Conservation (phyloP, 2,113 vertebrate species). For the Choloepus hoffmanni region DNA sequence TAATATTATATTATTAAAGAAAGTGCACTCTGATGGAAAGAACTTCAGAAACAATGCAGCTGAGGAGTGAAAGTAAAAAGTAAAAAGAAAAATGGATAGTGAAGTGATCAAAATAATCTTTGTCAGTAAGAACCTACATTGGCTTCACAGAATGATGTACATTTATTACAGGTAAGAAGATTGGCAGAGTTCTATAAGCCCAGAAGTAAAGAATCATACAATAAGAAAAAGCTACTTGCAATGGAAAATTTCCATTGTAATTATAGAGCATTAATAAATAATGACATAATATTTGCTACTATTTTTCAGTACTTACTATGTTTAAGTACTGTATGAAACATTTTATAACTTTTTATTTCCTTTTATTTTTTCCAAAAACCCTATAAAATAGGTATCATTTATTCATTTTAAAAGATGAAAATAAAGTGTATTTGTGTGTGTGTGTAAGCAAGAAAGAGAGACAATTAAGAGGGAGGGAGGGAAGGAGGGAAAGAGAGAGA, state of each 20-base stretch:
- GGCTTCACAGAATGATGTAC: background rate
- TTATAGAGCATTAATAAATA: background rate
- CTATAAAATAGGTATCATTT: background rate
- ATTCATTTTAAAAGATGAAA: background rate
- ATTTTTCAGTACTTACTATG: background rate
- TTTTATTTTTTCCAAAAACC: conserved; percentile 18
- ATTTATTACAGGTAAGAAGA: background rate
- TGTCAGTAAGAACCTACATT: background rate
- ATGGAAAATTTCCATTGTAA: background rate
- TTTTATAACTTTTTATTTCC: conserved; percentile 9
- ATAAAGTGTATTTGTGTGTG: background rate
- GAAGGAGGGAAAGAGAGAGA: background rate
- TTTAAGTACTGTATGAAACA: background rate
- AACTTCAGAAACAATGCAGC: background rate
- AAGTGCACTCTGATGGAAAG: background rate
- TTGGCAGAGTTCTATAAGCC: background rate
- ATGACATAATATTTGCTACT: background rate
- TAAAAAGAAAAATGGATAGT: background rate
- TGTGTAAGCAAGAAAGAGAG: background rate
- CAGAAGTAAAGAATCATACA: background rate
- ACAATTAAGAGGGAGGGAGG: too few species aligned
- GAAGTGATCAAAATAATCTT: background rate
- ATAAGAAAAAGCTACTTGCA: background rate
- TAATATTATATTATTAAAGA: background rate
- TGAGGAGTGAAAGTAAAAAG: background rate